phyloP scores from a whole-genome alignment of 2,113 vertebrate genomes.

The Trogon surrucura region DNA sequence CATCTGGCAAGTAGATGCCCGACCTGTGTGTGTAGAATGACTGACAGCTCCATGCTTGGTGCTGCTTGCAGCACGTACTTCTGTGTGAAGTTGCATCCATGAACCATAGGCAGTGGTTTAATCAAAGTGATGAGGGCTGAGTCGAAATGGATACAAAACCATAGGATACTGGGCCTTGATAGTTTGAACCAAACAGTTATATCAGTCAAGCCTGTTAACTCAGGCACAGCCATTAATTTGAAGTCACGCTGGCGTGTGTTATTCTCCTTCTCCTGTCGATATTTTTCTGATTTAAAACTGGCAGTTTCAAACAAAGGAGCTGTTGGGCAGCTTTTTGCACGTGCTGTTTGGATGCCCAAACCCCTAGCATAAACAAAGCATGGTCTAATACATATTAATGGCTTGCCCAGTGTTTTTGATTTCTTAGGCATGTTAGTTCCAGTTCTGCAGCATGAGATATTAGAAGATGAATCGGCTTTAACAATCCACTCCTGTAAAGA shows the following conservation, averaged over 20 bases:
- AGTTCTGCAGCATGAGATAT: background rate
- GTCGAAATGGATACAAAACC: background rate
- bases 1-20: background rate
- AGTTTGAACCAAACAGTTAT: background rate
- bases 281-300: background rate
- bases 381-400: background rate
- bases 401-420: background rate
- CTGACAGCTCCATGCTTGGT: fast-evolving
- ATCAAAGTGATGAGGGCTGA: background rate
- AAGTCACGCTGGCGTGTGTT: background rate
- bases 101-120: background rate
- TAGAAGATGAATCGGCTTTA: slow-evolving; percentile 8
- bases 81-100: background rate
- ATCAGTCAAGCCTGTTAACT: background rate
- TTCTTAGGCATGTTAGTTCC: background rate
- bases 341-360: background rate
- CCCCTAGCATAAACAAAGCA: background rate
- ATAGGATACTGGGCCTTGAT: background rate
- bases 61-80: background rate
- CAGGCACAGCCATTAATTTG: background rate
- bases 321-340: background rate
- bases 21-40: background rate
- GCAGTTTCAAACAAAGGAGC: background rate
- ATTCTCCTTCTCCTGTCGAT: background rate
- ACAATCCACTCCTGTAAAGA: background rate